Evolutionary conservation across 2,888 invertebrate species (phyloP).

Genomic region (Carterocephalus palaemon): DNA sequence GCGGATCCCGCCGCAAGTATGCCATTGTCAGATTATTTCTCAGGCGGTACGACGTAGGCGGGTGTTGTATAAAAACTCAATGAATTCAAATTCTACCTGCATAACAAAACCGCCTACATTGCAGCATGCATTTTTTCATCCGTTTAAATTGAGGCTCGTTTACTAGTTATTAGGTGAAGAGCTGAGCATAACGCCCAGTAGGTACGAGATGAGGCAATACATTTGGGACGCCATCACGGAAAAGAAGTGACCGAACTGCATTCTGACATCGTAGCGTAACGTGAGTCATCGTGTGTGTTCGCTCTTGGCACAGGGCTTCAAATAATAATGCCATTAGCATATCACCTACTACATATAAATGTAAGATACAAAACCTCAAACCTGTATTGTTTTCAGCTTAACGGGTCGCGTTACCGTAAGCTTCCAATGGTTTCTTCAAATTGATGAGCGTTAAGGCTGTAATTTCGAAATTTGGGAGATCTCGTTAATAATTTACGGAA

Average conservation of each 20-base stretch:
- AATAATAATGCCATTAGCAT: slow-evolving; percentile 56
- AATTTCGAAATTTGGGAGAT: slow-evolving; percentile 19
- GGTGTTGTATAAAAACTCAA: slow-evolving; percentile 21
- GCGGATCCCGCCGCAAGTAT: slow-evolving; percentile 17
- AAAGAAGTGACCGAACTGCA: slow-evolving; percentile 61
- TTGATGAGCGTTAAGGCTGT: slow-evolving; percentile 23
- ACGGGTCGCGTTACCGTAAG: slow-evolving; percentile 37
- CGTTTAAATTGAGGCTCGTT: slow-evolving; percentile 6
- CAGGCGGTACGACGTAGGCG: slow-evolving; percentile 15
- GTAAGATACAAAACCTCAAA: slow-evolving; percentile 33
- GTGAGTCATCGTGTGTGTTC: slow-evolving; percentile 63
- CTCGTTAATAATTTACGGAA: slow-evolving; percentile 6
- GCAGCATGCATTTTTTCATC: slow-evolving; percentile 9
- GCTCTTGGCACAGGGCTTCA: slow-evolving; percentile 59
- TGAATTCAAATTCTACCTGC: slow-evolving; percentile 27
- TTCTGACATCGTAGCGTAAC: slow-evolving; percentile 51
- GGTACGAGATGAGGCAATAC: slow-evolving; percentile 15
- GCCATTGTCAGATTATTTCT: slow-evolving; percentile 19
- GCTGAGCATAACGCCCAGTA: slow-evolving; percentile 7
- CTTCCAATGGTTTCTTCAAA: slow-evolving; percentile 28
- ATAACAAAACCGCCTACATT: slow-evolving; percentile 7
- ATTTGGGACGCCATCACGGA: slow-evolving; percentile 19
- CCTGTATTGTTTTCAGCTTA: slow-evolving; percentile 38
- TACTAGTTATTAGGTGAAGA: too few species aligned
- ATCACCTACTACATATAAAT: slow-evolving; percentile 40